Evolutionary conservation across 2,113 vertebrate species (phyloP).

Genomic region (Macrotus californicus): DNA sequence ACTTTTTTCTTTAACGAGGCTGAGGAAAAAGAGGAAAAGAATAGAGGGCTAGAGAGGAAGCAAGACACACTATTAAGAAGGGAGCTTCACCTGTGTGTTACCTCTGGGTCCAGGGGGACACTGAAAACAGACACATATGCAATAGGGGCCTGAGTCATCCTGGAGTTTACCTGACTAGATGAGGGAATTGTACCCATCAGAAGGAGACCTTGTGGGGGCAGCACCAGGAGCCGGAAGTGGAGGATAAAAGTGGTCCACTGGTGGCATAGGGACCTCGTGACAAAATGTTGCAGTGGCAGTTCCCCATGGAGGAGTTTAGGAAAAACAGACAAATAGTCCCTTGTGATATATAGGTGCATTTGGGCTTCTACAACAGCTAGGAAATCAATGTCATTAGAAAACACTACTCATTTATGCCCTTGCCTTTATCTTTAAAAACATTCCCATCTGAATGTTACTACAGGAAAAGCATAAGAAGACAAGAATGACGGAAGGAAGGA

Average conservation of each 20-base stretch:
- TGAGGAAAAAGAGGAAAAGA: background rate
- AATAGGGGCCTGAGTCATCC: background rate
- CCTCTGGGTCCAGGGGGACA: background rate
- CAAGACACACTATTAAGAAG: background rate
- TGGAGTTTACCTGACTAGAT: background rate
- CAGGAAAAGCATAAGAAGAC: background rate
- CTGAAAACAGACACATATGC: background rate
- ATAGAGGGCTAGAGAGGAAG: background rate
- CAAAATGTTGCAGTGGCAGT: background rate
- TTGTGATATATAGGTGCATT: background rate
- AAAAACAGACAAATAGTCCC: background rate
- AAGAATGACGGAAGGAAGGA: background rate
- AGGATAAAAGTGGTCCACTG: background rate
- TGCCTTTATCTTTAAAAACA: background rate
- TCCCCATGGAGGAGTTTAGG: background rate
- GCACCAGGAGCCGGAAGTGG: background rate
- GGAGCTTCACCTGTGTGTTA: background rate
- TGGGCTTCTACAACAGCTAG: background rate
- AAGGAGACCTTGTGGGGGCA: background rate
- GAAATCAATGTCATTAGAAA: background rate
- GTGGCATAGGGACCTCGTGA: background rate
- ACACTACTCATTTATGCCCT: background rate
- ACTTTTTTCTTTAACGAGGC: background rate
- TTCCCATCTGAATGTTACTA: background rate
- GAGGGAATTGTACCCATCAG: background rate